Evolutionary conservation across 2,113 vertebrate species (phyloP), one percentile per base, ranked within the genome.

Genomic region (Mellivora capensis): DNA sequence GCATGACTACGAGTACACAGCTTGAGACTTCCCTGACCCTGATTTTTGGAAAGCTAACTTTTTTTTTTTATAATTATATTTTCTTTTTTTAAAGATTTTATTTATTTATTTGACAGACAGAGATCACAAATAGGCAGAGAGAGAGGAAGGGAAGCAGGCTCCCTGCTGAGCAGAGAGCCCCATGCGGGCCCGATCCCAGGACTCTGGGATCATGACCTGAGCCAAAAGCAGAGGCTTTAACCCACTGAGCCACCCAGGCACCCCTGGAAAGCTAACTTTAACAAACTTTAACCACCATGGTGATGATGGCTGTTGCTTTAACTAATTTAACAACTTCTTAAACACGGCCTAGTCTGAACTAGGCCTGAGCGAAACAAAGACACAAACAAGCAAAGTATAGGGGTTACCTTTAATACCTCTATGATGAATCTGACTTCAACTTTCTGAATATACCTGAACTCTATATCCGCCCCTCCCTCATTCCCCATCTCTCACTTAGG

Each of bases 371-470:
- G 64, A 82, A 94, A 83, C 14, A 92, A 87, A 77, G 31, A 49
- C 47, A 37, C 13, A 92, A 89, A 64, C 17, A 44, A 49, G 57
- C 47, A 72, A 82, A 79, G 69, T 29, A 71, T 20, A 23, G 47
- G 21, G 49, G 6, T 62, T 59, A 71, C 27, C 77, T 85, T 91
- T 93, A 90, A 34, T 91, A 88, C 27, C 80, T 94, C 37, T 82
- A n/a, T 88, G 88, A 82, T 90, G 27, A 37, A 95, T 74, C 93
- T 79, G 77, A 95, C n/a, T 74, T 96, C 13, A 79, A 29, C 64
- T 90, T 95, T 95, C 44, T 79, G 77, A 94, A 61, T 59, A 74
- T 67, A 67, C 23, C 21, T 88, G 52, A 95, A 54, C 20, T 44
- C 23, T 9, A 4, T 42, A 54, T 0, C 27, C 47, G 29, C 34